Evolutionary conservation across 2,797 vertebrate genomes (phyloP), one percentile per base, ranked within the genome.

Genomic region (Acridotheres tristis): DNA sequence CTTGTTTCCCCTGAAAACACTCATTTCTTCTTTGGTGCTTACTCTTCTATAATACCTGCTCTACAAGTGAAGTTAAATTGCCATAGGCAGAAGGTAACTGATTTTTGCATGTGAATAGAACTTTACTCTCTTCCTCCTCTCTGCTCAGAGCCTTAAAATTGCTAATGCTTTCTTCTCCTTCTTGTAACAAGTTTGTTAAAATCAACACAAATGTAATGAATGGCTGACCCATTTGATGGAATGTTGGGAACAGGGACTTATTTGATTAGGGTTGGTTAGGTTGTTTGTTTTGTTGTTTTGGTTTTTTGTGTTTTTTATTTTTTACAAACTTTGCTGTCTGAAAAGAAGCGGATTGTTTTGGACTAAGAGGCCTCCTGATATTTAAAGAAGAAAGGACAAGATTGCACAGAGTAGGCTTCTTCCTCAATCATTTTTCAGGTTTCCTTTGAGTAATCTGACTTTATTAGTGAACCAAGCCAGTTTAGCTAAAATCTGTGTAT

Each of bases 1-100:
- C 85, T 93, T 91, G 5, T 66, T 93, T 90, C 69, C 43, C 45
- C 34, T 78, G 36, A 72, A 88, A 84, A 47, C 22, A 11, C 27
- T 76, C 0, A 0, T 10, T 86, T 84, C 42, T 68, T 79, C 88
- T 81, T 65, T 11, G 29, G 13, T 90, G 9, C 59, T 88, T 91
- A 81, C 26, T 77, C 29, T 83, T 89, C 45, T 67, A 1, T 71
- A n/a, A 68, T 22, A n/a, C 8, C 2, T 32, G n/a, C 11, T 91
- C 51, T 77, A 3, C 3, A 3, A 72, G 26, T 62, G 71, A 81
- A 62, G 22, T 53, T 81, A 65, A 84, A 54, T 75, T 91, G 73
- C 85, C 25, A 4, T 51, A 75, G 66, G 51, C 67, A 92, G 86
- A 68, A 95, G 40, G 20, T 80, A 75, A 47, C 69, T 36, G 21